Evolutionary conservation across 2,888 invertebrate species (phyloP).

Genomic region (Orthosia gothica): DNA sequence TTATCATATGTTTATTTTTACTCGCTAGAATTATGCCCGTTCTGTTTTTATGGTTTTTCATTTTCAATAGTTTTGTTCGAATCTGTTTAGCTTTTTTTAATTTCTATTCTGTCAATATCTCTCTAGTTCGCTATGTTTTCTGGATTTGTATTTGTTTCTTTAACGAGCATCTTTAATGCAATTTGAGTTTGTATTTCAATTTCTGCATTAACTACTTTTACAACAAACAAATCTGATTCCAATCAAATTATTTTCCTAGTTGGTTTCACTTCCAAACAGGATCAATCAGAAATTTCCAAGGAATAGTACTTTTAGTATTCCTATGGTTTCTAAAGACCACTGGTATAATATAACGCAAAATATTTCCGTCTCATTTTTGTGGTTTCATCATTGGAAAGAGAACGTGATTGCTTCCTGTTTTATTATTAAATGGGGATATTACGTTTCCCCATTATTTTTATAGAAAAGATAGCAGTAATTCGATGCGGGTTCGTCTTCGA

Average conservation of each 20-base stretch:
- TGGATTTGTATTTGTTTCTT: neutral
- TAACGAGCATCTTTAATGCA: neutral
- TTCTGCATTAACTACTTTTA: neutral
- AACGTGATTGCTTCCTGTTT: conserved; percentile 28
- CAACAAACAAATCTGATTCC: neutral
- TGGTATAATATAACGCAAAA: conserved; percentile 29
- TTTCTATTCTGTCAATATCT: neutral
- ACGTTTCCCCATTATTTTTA: conserved; percentile 9
- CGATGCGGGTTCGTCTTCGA: neutral
- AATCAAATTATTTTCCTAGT: neutral
- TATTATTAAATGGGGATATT: conserved; percentile 34
- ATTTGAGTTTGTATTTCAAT: neutral
- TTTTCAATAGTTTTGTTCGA: conserved; percentile 19
- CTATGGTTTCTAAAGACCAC: conserved; percentile 30
- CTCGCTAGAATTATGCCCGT: conserved; percentile 4
- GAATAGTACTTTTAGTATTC: conserved; percentile 17
- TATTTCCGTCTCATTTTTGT: conserved; percentile 30
- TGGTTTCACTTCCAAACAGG: neutral
- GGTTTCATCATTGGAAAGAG: conserved; percentile 34
- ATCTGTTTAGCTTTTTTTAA: conserved; percentile 15
- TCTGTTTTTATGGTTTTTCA: conserved; percentile 20
- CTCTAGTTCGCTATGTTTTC: neutral
- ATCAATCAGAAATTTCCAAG: conserved; percentile 24
- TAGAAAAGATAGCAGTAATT: conserved; percentile 13
- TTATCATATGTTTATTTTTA: conserved; percentile 36